Evolutionary conservation across 2,888 invertebrate species (phyloP), one percentile per base, ranked within the genome.

Genomic region (Ditylenchus weischeri): DNA sequence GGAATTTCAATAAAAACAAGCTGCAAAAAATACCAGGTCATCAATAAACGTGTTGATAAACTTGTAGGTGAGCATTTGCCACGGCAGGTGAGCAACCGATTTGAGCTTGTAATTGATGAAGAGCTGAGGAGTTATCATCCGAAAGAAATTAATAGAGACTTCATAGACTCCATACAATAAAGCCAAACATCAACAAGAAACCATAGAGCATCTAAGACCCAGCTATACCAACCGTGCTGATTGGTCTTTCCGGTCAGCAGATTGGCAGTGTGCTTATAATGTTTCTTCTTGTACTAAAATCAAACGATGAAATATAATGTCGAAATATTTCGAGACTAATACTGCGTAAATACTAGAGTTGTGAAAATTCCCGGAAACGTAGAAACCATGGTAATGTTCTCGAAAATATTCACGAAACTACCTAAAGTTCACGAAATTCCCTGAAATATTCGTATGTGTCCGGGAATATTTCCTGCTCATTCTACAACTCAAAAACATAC

Each of bases 151-250:
- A 47, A 59, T 0, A 21, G 50, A 47, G 18, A 15, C 13, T 75
- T 76, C 72, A 98, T 98, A 8, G 98, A n/a, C 96, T 98, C 96
- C 98, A 98, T 92, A 96, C 93, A 68, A 99, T 99, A 84, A 98
- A 98, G 70, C 98, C 88, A 84, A 99, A 99, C 1, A 95, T 98
- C 69, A 98, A 87, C 68, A 98, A 87, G 85, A 94, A 99, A 64
- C 98, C 96, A 85, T 98, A 98, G 70, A 96, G 88, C 90, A 98
- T 90, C 91, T 43, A 98, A 88, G 49, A 94, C 88, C 87, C 93
- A n/a, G n/a, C n/a, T n/a, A n/a, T n/a, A n/a, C n/a, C n/a, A n/a
- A n/a, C n/a, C n/a, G n/a, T n/a, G n/a, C 58, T 77, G 75, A 38
- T 83, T 83, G 47, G 79, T 81, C 68, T 78, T 89, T 0, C 98